phyloP scores from a whole-genome alignment of 2,113 vertebrate species.

The Cyanistes caeruleus region DNA sequence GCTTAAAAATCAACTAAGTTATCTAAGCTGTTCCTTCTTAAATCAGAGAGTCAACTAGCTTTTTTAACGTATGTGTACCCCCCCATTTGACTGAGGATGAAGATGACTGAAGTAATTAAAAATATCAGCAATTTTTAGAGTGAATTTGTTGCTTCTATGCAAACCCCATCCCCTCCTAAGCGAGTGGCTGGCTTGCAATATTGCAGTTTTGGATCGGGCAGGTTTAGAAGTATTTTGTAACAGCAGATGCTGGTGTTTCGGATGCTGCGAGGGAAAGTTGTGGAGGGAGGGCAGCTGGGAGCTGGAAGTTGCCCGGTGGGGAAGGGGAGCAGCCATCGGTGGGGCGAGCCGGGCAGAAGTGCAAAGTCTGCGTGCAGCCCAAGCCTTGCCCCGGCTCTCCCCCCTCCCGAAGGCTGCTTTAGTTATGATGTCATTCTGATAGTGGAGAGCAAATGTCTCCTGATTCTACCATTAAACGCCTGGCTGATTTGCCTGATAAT shows the following conservation, averaged over 20 bases:
- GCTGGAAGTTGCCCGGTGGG: neutral
- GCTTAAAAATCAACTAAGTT: neutral
- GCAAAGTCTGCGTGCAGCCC: conserved; percentile 35
- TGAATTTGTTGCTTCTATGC: neutral
- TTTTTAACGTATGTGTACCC: neutral
- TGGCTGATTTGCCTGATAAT: conserved; percentile 88
- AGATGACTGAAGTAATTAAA: conserved; percentile 35
- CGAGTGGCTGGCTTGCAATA: neutral
- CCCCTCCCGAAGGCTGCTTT: conserved; percentile 81
- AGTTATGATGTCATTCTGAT: conserved; percentile 91
- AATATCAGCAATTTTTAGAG: conserved; percentile 30
- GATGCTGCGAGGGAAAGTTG: neutral
- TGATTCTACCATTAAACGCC: conserved; percentile 90
- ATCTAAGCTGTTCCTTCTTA: conserved; percentile 2
- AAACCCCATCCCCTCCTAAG: neutral
- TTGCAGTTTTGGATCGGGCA: neutral
- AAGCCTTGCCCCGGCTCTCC: conserved; percentile 48
- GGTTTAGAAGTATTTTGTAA: neutral
- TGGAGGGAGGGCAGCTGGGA: neutral
- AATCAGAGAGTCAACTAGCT: neutral
- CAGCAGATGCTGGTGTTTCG: neutral
- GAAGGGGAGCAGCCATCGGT: neutral
- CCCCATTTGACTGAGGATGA: neutral
- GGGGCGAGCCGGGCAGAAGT: neutral
- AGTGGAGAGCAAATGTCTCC: conserved; percentile 88